Conservation (phyloP, 2,797 vertebrate species). For the Myotis pilosus region DNA sequence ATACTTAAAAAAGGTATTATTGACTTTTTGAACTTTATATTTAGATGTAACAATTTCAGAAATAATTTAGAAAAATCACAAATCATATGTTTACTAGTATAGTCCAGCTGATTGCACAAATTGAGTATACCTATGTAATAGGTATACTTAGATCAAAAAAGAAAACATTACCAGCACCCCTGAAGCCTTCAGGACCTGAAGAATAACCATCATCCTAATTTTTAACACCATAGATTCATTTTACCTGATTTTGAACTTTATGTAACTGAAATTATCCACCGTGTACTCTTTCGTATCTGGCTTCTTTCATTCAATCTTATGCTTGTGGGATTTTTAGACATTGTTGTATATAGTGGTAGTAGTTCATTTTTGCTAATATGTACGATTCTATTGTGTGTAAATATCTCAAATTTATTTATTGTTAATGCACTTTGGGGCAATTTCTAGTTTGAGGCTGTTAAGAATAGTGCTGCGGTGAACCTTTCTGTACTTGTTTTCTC, state of each 20-base stretch:
- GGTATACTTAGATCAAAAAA: neutral
- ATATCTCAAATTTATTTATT: neutral
- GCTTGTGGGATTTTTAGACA: neutral
- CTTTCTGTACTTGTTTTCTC: neutral
- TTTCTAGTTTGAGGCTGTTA: neutral
- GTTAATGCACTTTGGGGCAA: neutral
- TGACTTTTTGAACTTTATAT: neutral
- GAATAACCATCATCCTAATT: neutral
- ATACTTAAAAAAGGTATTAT: neutral
- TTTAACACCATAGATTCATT: neutral
- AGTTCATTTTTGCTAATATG: neutral
- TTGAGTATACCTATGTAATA: neutral
- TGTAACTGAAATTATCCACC: neutral
- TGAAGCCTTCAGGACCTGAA: neutral
- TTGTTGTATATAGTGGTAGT: neutral
- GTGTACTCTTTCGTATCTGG: neutral
- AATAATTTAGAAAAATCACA: conserved; percentile 11
- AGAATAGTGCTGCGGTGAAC: neutral
- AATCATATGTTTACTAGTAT: neutral
- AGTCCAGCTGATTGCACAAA: neutral
- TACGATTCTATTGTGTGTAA: neutral
- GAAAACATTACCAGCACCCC: neutral
- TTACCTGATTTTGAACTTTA: neutral
- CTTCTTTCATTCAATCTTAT: neutral
- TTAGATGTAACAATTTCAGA: neutral